These are phyloP conservation scores for Halcyon chelicuti DNA, from an alignment of 2,797 vertebrate genomes.

Conservation along the genomic window DNA sequence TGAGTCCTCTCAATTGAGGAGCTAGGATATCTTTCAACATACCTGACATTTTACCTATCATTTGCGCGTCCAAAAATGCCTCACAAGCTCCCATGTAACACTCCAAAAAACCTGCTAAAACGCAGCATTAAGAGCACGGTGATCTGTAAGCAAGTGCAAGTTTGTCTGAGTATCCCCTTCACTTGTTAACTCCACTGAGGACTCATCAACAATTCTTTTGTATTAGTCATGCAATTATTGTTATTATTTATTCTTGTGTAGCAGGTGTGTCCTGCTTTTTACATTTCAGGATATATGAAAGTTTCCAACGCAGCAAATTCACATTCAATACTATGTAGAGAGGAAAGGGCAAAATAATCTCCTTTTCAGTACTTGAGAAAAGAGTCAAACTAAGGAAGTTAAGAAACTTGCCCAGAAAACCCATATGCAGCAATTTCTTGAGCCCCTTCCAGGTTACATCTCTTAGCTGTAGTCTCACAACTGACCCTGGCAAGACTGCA, in stretches of 20 bases:
- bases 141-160: neutral
- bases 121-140: neutral
- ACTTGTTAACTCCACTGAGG: neutral
- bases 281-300: neutral
- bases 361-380: neutral
- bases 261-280: neutral
- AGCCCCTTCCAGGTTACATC: neutral
- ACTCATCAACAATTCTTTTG: constrained; percentile 14
- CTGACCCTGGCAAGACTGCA: neutral
- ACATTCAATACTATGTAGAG: neutral
- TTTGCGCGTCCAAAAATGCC: neutral
- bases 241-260: neutral
- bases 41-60: neutral
- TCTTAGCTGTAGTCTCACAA: neutral
- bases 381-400: neutral
- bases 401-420: neutral
- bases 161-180: neutral
- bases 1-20: neutral
- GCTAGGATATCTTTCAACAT: neutral
- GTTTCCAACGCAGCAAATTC: neutral
- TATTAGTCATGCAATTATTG: neutral
- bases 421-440: neutral
- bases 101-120: neutral
- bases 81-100: neutral
- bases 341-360: neutral